phyloP scores from a whole-genome alignment of 2,113 vertebrate species.

The Lycaon pictus region DNA sequence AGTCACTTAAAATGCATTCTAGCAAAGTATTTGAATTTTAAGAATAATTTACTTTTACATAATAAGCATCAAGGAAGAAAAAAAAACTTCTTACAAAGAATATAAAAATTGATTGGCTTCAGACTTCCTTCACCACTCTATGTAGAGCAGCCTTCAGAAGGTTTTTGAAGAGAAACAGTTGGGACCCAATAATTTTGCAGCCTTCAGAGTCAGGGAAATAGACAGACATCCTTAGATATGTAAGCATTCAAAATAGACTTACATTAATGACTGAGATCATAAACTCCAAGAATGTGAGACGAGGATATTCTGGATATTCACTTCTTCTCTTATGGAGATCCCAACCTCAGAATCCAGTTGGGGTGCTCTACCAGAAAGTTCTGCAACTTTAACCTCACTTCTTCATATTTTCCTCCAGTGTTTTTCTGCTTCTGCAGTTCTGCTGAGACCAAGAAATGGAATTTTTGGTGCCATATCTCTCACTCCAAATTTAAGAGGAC shows the following conservation, averaged over 20 bases:
- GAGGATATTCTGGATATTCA: background rate
- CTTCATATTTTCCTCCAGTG: background rate
- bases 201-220: background rate
- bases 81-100: background rate
- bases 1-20: constrained; percentile 14
- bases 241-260: background rate
- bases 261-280: background rate
- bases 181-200: background rate
- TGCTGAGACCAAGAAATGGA: background rate
- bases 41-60: background rate
- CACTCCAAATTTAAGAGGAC: background rate
- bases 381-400: background rate
- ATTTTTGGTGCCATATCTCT: background rate
- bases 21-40: constrained; percentile 18
- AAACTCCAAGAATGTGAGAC: background rate
- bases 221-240: background rate
- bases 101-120: background rate
- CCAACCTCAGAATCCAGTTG: background rate
- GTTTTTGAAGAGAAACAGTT: background rate
- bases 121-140: background rate
- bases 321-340: background rate
- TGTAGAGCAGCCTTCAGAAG: background rate
- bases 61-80: background rate
- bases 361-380: background rate
- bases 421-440: background rate